These are phyloP conservation scores for Lasioglossum vierecki DNA, from an alignment of 2,888 invertebrate species.

Conservation along the genomic window DNA sequence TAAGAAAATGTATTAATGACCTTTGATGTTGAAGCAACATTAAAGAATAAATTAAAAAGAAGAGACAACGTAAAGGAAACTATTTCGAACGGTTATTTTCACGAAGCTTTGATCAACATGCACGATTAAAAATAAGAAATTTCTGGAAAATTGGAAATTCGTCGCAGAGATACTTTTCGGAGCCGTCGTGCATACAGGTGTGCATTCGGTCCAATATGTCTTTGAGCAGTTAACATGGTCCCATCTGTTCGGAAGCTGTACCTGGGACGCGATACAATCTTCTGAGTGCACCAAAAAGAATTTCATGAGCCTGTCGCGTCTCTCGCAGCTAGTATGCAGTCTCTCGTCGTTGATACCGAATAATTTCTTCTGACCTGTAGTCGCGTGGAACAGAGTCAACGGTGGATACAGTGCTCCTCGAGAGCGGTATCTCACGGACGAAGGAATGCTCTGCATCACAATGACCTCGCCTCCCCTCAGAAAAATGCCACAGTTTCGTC, in stretches of 20 bases:
- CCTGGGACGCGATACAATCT: not conserved
- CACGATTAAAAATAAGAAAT: not conserved
- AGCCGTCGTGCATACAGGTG: not conserved
- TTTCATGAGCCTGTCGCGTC: not conserved
- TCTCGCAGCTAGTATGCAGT: not conserved
- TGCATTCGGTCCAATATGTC: not conserved
- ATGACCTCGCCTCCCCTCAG: not conserved
- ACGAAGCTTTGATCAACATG: not conserved
- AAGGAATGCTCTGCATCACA: not conserved
- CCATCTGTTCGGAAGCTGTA: not conserved
- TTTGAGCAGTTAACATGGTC: not conserved
- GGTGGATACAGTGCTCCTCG: not conserved
- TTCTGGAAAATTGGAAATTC: not conserved
- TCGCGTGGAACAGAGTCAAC: not conserved
- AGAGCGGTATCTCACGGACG: not conserved
- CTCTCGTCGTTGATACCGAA: not conserved
- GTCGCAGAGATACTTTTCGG: not conserved
- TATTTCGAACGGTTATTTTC: too few relatives aligned
- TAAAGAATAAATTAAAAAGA: too few relatives aligned
- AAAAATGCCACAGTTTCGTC: slow-evolving; percentile 2
- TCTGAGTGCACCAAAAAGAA: slow-evolving; percentile 6
- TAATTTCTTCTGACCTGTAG: not conserved
- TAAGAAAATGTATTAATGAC: too few relatives aligned
- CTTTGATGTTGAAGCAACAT: too few relatives aligned
- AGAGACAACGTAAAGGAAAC: too few relatives aligned